Evolutionary conservation across 2,888 invertebrate genomes (phyloP), one percentile per base, ranked within the genome.

Genomic region (Oligia latruncula): DNA sequence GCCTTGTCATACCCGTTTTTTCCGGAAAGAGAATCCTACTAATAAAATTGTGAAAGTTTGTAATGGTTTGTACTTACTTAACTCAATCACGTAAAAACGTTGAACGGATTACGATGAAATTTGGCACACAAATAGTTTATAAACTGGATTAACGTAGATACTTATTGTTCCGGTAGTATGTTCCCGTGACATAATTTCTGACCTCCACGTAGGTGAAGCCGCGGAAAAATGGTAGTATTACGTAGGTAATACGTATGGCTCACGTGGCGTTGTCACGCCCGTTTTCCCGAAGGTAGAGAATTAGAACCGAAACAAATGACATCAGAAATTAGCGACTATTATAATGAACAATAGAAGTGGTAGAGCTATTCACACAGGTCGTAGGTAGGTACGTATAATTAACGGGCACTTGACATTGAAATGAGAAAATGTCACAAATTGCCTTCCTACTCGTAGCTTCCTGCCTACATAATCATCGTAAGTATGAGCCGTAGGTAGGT

Each of bases 281-380:
- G 74, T 71, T 81, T 81, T 81, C 70, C 76, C 52, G 78, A 82
- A 78, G 71, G 76, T 78, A 81, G 68, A 52, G 66, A 82, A 65
- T 81, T 79, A 66, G 46, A 83, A 78, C 52, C 66, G 40, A 72
- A 88, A 74, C 82, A 74, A 81, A 80, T 82, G 81, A 80, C 89
- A 67, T 82, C 85, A 85, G 80, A 86, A 90, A 92, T 93, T 93
- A 93, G 90, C 87, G 79, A 79, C 89, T 84, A 92, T 93, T 93
- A 91, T 81, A 86, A 80, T 87, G 92, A 93, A 95, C 95, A 95
- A 95, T 93, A 90, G 94, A 92, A 92, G 88, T 90, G 78, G 88
- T 85, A 86, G 35, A 35, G 86, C 35, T 80, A 75, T 84, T 89
- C 88, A 89, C 85, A 85, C 52, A 68, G 52, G 65, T 74, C 66